A percentile compares a stretch with the other conserved stretches of the same genome.
Conservation (phyloP, 2,113 vertebrate genomes). For the Aphelocoma coerulescens region DNA sequence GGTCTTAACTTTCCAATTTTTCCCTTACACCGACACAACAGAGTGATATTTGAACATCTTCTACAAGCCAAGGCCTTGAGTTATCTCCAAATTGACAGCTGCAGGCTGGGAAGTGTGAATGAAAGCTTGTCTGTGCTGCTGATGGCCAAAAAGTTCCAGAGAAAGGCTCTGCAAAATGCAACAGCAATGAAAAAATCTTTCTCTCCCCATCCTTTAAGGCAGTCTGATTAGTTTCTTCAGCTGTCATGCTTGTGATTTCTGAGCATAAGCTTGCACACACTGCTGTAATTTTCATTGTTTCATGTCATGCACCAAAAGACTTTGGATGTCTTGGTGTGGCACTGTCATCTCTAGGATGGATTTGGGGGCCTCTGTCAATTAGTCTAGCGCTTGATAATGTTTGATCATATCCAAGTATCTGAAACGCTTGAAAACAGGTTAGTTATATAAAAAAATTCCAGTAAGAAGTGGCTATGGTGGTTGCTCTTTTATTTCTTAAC, state of each 20-base stretch:
- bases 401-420: conserved; percentile 77
- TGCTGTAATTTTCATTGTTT: neutral
- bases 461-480: neutral
- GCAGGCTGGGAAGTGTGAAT: conserved; percentile 84
- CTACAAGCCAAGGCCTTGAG: conserved; percentile 80
- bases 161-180: conserved; percentile 52
- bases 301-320: neutral
- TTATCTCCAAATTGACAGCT: conserved; percentile 88
- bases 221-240: neutral
- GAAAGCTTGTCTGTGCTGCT: conserved; percentile 84
- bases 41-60: conserved; percentile 87
- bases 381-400: conserved; percentile 80
- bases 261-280: neutral
- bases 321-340: neutral
- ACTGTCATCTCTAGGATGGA: neutral
- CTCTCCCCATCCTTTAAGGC: neutral
- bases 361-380: conserved; percentile 73
- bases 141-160: conserved; percentile 83
- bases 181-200: neutral
- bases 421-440: conserved; percentile 73
- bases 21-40: conserved; percentile 72
- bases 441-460: neutral
- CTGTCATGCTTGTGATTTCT: neutral
- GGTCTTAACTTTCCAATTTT: neutral
- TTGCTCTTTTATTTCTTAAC: neutral